Percentiles rank a stretch among this genome's conserved stretches.
phyloP scores from a whole-genome alignment of 2,797 vertebrate species.

The Propithecus perrieri region DNA sequence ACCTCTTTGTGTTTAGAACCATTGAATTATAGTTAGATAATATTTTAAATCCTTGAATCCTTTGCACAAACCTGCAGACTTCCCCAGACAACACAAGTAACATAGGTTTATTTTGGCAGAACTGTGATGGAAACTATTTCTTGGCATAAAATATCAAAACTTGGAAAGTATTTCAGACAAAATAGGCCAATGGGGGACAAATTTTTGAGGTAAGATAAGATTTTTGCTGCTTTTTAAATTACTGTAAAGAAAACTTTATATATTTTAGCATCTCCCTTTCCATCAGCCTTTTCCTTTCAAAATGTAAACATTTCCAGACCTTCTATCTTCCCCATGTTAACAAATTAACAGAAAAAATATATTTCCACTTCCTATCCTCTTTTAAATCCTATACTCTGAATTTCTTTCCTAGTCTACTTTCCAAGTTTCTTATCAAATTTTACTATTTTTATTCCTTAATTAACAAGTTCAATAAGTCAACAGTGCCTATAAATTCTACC shows the following conservation, averaged over 20 bases:
- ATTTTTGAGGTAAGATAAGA: background rate
- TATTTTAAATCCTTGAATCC: background rate
- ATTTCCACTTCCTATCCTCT: background rate
- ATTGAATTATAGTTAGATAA: background rate
- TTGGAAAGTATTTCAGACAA: conserved; percentile 1
- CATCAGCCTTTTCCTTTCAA: background rate
- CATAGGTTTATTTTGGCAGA: background rate
- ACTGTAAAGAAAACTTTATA: background rate
- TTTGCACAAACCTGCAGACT: background rate
- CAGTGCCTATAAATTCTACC: fast-evolving
- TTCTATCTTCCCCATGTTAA: background rate
- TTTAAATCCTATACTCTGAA: background rate
- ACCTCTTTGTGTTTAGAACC: background rate
- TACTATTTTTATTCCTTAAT: background rate
- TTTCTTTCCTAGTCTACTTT: background rate
- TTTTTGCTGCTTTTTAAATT: conserved; percentile 8
- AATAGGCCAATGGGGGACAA: background rate
- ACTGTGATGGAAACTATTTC: background rate
- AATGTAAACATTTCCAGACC: background rate
- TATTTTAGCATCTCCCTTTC: background rate
- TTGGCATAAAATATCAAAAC: background rate
- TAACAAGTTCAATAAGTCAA: background rate
- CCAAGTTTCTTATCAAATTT: background rate
- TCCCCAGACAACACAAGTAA: background rate
- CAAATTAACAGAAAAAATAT: background rate